phyloP scores from a whole-genome alignment of 1,140 invertebrate genomes.

The Manduca sexta region DNA sequence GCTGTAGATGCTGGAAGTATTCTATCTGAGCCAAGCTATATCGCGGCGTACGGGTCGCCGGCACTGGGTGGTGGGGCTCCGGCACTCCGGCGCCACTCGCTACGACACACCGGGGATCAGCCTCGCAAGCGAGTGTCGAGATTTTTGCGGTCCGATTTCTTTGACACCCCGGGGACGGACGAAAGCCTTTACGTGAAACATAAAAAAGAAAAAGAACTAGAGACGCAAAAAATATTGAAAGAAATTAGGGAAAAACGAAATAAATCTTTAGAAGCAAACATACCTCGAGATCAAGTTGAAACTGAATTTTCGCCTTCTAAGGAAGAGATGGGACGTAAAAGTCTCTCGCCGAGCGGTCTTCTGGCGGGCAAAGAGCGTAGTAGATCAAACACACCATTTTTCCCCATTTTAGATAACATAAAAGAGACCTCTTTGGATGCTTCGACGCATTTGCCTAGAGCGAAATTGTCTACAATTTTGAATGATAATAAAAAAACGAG shows the following conservation, averaged over 20 bases:
- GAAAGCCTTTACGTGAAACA: conserved; percentile 81
- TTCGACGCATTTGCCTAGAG: background rate
- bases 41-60: conserved; percentile 48
- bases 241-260: conserved; percentile 77
- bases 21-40: conserved; percentile 52
- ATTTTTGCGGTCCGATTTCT: conserved; percentile 85
- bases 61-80: conserved; percentile 25
- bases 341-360: conserved; percentile 52
- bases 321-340: conserved; percentile 53
- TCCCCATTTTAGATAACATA: conserved; percentile 68
- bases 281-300: conserved; percentile 31
- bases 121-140: conserved; percentile 78
- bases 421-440: conserved; percentile 45
- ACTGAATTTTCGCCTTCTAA: conserved; percentile 27
- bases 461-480: conserved; percentile 8
- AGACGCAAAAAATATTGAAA: conserved; percentile 77
- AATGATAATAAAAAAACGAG: conserved; percentile 17
- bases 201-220: conserved; percentile 78
- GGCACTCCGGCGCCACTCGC: conserved; percentile 59
- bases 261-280: conserved; percentile 50
- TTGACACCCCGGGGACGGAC: conserved; percentile 78
- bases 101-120: conserved; percentile 42
- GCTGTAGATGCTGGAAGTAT: conserved; percentile 47
- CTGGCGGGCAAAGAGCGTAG: conserved; percentile 56
- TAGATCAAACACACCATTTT: conserved; percentile 66